Evolutionary conservation across 2,888 invertebrate genomes (phyloP).

Genomic region (Spicauda simplicius): DNA sequence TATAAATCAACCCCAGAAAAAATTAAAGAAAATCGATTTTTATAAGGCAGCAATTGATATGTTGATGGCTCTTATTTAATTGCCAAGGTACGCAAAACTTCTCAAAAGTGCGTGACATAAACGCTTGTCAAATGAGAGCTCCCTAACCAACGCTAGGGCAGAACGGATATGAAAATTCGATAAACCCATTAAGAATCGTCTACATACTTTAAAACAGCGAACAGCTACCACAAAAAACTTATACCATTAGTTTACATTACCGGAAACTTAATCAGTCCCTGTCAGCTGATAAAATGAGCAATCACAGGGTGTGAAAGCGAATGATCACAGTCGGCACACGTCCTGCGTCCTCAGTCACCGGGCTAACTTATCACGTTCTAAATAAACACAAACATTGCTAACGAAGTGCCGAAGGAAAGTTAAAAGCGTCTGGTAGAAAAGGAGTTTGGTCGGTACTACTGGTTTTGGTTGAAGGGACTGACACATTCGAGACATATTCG

Average conservation of each 20-base stretch:
- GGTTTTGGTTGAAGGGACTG: constrained; percentile 26
- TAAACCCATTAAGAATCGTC: no score
- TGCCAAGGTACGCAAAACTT: no score
- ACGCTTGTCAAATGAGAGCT: no score
- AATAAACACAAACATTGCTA: constrained; percentile 80
- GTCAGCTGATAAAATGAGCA: constrained; percentile 31
- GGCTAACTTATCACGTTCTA: constrained; percentile 77
- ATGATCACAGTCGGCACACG: constrained; percentile 58
- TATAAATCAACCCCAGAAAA: no score
- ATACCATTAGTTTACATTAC: not conserved
- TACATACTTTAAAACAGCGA: no score
- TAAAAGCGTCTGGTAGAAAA: constrained; percentile 72
- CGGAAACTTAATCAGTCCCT: constrained; percentile 19
- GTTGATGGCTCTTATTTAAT: no score
- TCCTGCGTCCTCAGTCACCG: constrained; percentile 71
- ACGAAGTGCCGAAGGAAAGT: constrained; percentile 81
- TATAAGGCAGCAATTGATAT: no score
- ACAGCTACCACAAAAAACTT: no score
- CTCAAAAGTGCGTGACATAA: no score
- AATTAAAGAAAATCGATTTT: no score
- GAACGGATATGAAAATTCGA: no score
- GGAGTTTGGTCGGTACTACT: constrained; percentile 55
- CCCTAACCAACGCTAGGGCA: no score
- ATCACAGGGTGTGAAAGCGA: constrained; percentile 46
- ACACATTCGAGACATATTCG: not conserved